Evolutionary conservation across 2,888 invertebrate genomes (phyloP).

Genomic region (Resseliella maxima): DNA sequence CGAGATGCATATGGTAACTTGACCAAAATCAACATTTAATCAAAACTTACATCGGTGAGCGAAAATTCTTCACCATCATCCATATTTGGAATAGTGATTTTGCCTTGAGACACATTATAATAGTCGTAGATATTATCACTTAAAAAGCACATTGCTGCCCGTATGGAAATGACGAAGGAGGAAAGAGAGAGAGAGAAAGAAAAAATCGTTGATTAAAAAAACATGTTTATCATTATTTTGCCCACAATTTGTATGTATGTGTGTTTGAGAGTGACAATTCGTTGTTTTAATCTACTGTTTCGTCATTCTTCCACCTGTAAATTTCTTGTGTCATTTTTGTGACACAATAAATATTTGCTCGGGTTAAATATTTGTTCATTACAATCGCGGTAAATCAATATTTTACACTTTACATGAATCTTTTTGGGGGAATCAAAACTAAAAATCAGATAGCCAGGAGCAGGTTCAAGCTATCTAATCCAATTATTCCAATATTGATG

Average conservation of each 20-base stretch:
- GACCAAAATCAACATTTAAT: not conserved
- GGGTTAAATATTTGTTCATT: not conserved
- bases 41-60: conserved; percentile 87
- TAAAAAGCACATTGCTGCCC: conserved; percentile 88
- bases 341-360: not conserved
- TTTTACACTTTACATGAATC: conserved; percentile 9
- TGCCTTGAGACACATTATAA: conserved; percentile 95
- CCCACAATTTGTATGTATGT: conserved; percentile 32
- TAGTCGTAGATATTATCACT: conserved; percentile 93
- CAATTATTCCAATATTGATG: conserved; percentile 59
- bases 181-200: not conserved
- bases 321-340: too few species aligned
- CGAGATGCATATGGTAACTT: not conserved
- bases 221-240: not conserved
- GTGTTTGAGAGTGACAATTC: not conserved
- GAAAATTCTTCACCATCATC: conserved; percentile 94
- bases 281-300: not conserved
- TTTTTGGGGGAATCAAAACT: not conserved
- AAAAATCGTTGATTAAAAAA: conserved; percentile 46
- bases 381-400: not conserved
- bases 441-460: conserved; percentile 63
- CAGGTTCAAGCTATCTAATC: conserved; percentile 61
- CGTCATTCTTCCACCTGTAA: not conserved
- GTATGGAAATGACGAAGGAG: conserved; percentile 58
- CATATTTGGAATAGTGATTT: conserved; percentile 92